These are phyloP conservation scores for Brachycybe producta DNA, from an alignment of 2,888 invertebrate species.

Conservation along the genomic window DNA sequence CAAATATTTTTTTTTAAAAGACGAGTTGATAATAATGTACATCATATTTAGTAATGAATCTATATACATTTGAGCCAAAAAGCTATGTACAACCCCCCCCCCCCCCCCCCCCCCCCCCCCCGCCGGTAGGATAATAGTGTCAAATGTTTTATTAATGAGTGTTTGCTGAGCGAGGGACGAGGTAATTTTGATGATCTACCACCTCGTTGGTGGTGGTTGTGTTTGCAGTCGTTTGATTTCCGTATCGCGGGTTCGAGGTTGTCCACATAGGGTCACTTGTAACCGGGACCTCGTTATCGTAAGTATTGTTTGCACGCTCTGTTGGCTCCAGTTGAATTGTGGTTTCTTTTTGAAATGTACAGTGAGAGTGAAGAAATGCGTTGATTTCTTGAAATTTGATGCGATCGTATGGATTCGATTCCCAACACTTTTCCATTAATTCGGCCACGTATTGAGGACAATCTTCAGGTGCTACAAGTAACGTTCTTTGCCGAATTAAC, in stretches of 20 bases:
- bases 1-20: too few species aligned
- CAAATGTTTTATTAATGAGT: too few species aligned
- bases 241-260: too few species aligned
- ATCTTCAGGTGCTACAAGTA: conserved; percentile 64
- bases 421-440: conserved; percentile 68
- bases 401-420: conserved; percentile 62
- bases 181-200: conserved; percentile 10
- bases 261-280: background rate
- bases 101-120: too few species aligned
- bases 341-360: background rate
- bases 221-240: background rate
- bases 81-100: too few species aligned
- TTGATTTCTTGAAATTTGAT: conserved; percentile 54
- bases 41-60: too few species aligned
- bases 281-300: background rate
- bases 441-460: conserved; percentile 58
- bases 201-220: background rate
- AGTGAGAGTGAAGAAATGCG: background rate
- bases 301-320: background rate
- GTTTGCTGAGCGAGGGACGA: conserved; percentile 17
- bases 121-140: too few species aligned
- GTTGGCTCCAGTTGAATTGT: background rate
- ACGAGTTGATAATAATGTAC: too few species aligned
- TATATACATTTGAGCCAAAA: too few species aligned
- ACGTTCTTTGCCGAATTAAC: conserved; percentile 62